Conservation (phyloP, 1,140 invertebrate species). For the Thaumetopoea pityocampa region DNA sequence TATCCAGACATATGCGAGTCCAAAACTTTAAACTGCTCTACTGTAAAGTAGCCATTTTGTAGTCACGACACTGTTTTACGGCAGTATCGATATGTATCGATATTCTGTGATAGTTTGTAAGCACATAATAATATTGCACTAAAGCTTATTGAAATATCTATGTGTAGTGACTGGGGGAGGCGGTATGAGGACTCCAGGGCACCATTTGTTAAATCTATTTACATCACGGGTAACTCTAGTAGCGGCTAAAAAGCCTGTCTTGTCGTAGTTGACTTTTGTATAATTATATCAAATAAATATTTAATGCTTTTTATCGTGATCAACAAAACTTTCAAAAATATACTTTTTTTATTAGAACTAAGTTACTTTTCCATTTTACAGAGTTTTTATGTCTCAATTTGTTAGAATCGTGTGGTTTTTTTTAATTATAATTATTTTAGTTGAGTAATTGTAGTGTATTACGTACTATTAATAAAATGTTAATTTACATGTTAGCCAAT, state of each 20-base stretch:
- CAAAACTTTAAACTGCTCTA: too few relatives aligned
- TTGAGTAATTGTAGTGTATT: conserved; percentile 64
- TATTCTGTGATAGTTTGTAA: neutral
- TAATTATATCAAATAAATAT: neutral
- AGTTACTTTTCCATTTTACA: conserved; percentile 16
- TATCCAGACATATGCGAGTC: too few relatives aligned
- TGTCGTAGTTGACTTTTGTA: conserved; percentile 7
- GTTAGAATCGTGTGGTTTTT: conserved; percentile 29
- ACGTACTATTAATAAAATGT: conserved; percentile 61
- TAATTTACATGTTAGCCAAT: conserved; percentile 59
- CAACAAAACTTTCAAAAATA: too few relatives aligned
- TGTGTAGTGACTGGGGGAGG: conserved; percentile 52
- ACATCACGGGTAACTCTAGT: conserved; percentile 14
- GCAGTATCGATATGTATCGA: neutral
- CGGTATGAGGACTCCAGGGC: conserved; percentile 40
- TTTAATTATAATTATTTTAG: conserved; percentile 50
- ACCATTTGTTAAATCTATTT: conserved; percentile 3
- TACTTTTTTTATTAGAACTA: conserved; percentile 13
- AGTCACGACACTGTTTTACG: too few relatives aligned
- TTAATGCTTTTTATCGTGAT: too few relatives aligned
- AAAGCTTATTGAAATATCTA: conserved; percentile 36
- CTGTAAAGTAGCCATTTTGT: too few relatives aligned
- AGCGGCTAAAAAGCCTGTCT: conserved; percentile 12
- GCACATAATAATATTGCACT: conserved; percentile 20
- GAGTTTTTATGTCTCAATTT: conserved; percentile 21